Evolutionary conservation across 2,797 vertebrate species (phyloP).

Genomic region (Chanos chanos): DNA sequence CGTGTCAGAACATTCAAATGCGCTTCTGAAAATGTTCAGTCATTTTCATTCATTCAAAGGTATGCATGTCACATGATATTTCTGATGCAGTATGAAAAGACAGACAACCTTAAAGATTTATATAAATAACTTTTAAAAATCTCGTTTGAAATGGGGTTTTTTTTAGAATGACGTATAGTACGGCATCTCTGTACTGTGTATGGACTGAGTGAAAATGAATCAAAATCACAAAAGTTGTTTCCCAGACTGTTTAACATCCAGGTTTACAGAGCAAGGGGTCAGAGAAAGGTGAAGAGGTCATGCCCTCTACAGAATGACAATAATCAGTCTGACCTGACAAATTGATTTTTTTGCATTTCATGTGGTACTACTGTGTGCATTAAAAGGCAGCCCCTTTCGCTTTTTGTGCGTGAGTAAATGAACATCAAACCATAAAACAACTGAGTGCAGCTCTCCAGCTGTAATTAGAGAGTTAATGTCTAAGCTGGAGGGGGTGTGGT

Average conservation of each 20-base stretch:
- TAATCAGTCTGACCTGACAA: constrained; percentile 54
- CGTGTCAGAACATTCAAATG: no score
- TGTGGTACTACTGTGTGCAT: constrained; percentile 40
- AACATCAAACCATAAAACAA: constrained; percentile 56
- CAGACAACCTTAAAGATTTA: no score
- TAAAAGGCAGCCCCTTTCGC: constrained; percentile 32
- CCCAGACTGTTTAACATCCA: constrained; percentile 41
- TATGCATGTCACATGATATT: no score
- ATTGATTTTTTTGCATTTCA: constrained; percentile 50
- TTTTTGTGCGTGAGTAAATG: constrained; percentile 47
- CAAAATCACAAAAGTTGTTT: constrained; percentile 36
- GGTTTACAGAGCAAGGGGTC: constrained; percentile 39
- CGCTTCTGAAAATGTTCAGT: no score
- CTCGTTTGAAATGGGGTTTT: neutral
- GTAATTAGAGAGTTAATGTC: constrained; percentile 71
- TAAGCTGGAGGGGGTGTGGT: constrained; percentile 43
- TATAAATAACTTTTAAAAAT: no score
- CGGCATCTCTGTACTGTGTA: no score
- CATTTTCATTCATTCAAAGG: no score
- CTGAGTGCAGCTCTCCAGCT: constrained; percentile 57
- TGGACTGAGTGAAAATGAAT: constrained; percentile 26
- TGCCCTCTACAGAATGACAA: constrained; percentile 44
- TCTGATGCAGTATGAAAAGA: no score
- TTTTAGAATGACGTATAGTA: no score
- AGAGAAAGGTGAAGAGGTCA: constrained; percentile 46